Conservation (phyloP, 2,113 vertebrate genomes). For the Phrynosoma blainvillii region DNA sequence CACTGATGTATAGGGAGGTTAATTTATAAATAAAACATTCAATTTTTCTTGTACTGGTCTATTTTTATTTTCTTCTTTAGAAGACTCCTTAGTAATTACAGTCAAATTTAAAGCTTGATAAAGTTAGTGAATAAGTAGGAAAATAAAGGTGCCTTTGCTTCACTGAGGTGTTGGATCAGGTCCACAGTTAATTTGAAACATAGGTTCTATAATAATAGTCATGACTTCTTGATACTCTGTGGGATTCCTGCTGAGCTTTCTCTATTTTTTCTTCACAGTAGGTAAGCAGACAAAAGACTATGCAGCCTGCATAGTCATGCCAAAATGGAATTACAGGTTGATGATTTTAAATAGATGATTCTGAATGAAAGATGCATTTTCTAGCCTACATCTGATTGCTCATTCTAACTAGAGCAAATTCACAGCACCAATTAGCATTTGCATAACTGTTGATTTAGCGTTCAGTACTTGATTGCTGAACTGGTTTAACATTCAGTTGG, state of each 20-base stretch:
- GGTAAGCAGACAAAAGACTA: not conserved
- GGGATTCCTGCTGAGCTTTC: not conserved
- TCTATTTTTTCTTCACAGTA: not conserved
- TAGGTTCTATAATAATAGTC: not conserved
- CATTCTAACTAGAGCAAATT: too few relatives aligned
- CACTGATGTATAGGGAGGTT: conserved; percentile 11
- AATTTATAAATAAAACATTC: conserved; percentile 37
- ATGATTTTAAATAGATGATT: not conserved
- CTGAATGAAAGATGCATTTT: not conserved
- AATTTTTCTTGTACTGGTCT: conserved; percentile 39
- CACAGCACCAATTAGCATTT: too few relatives aligned
- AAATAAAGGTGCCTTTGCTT: conserved; percentile 27
- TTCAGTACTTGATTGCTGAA: too few relatives aligned
- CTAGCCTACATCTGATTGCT: not conserved
- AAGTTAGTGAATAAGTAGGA: not conserved
- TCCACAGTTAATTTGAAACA: not conserved
- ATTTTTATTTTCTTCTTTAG: conserved; percentile 24
- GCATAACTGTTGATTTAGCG: too few relatives aligned
- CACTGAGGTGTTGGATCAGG: not conserved
- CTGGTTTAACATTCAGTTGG: too few relatives aligned
- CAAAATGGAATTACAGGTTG: not conserved
- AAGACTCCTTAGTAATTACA: not conserved
- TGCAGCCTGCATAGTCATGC: not conserved
- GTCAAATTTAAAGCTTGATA: not conserved
- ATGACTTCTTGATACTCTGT: not conserved